Conservation (phyloP, 2,113 vertebrate genomes). For the Edolisoma coerulescens region DNA sequence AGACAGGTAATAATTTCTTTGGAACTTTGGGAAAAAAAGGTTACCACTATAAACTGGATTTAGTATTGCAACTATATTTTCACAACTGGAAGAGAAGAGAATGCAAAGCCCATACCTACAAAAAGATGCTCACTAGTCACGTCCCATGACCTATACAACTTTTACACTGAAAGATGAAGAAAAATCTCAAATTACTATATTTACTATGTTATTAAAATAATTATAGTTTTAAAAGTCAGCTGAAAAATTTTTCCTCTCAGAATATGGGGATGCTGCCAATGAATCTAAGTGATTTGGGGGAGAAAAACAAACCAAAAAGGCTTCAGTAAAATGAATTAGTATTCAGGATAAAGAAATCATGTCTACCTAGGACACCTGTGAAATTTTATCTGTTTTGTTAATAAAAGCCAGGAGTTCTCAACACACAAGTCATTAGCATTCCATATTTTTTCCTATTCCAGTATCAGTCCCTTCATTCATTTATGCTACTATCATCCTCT, state of each 20-base stretch:
- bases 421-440: background rate
- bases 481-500: background rate
- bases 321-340: background rate
- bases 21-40: background rate
- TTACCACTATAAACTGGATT: background rate
- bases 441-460: background rate
- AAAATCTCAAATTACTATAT: background rate
- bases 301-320: background rate
- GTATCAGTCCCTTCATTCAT: background rate
- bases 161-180: background rate
- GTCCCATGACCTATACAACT: background rate
- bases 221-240: background rate
- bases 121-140: background rate
- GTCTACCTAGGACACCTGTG: background rate
- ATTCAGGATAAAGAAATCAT: background rate
- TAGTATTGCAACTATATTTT: background rate
- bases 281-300: background rate
- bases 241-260: background rate
- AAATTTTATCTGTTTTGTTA: background rate
- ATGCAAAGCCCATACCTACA: background rate
- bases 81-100: background rate
- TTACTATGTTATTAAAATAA: background rate
- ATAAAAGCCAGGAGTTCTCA: background rate
- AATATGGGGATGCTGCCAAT: background rate
- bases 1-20: background rate